These are phyloP conservation scores for Apotomis capreana DNA, from an alignment of 2,888 invertebrate species.

Conservation along the genomic window DNA sequence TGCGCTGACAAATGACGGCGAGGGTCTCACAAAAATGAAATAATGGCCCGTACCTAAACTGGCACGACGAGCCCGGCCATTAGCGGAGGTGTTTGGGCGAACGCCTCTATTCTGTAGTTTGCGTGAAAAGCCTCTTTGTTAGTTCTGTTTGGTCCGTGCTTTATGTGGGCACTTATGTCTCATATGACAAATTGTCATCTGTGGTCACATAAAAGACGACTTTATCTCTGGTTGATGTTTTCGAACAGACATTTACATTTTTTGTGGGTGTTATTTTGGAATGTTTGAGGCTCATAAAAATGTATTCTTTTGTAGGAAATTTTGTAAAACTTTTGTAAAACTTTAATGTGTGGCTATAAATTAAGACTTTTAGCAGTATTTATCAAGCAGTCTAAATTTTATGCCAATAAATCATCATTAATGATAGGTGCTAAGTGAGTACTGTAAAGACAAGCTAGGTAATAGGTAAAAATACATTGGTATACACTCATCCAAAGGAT, in stretches of 20 bases:
- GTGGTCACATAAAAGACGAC: conserved; percentile 66
- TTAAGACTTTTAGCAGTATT: background rate
- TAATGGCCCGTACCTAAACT: conserved; percentile 80
- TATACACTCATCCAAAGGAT: too few species aligned
- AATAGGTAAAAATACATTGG: too few species aligned
- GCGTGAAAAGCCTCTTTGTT: conserved; percentile 80
- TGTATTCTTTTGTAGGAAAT: conserved; percentile 27
- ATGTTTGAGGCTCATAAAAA: conserved; percentile 41
- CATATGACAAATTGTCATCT: conserved; percentile 77
- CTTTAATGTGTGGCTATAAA: background rate
- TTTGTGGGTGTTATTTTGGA: conserved; percentile 47
- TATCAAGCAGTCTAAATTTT: too few species aligned
- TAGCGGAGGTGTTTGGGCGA: conserved; percentile 82
- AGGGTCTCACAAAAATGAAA: conserved; percentile 81
- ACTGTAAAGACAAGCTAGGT: too few species aligned
- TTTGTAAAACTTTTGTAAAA: conserved; percentile 20
- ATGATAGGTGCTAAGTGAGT: too few species aligned
- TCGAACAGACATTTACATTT: conserved; percentile 46
- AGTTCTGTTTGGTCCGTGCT: conserved; percentile 78
- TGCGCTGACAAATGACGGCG: conserved; percentile 80
- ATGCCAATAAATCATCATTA: too few species aligned
- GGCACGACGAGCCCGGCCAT: conserved; percentile 75
- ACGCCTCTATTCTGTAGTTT: conserved; percentile 79
- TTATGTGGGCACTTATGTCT: conserved; percentile 78
- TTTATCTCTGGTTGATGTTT: conserved; percentile 54